Evolutionary conservation across 2,888 invertebrate genomes (phyloP).

Genomic region (Erebia ligea): DNA sequence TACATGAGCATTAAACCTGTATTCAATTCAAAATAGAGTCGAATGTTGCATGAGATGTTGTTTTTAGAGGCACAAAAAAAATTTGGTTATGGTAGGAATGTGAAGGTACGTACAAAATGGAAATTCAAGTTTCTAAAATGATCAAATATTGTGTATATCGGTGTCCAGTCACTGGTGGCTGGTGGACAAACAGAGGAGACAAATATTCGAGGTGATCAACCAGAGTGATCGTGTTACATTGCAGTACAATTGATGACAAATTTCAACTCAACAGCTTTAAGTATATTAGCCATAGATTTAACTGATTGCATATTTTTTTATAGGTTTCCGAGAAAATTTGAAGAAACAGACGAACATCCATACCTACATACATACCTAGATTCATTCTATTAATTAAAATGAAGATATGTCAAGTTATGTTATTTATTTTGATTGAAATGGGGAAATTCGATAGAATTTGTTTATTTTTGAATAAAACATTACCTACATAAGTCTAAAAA

Average conservation of each 20-base stretch:
- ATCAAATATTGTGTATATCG: conserved; percentile 61
- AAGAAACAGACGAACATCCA: too few relatives aligned
- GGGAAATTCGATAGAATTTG: too few relatives aligned
- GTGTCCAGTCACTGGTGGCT: conserved; percentile 45
- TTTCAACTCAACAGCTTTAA: not conserved
- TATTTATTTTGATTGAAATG: too few relatives aligned
- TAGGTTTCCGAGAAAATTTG: too few relatives aligned
- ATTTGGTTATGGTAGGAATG: conserved; percentile 27
- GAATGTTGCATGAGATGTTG: conserved; percentile 1
- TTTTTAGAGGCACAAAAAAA: conserved; percentile 7
- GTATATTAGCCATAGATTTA: not conserved
- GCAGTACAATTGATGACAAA: conserved; percentile 41
- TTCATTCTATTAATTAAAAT: too few relatives aligned
- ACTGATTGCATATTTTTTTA: too few relatives aligned
- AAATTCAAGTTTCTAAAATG: conserved; percentile 75
- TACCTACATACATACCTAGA: too few relatives aligned
- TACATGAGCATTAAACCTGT: not conserved
- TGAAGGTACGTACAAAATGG: conserved; percentile 53
- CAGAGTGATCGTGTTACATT: conserved; percentile 64
- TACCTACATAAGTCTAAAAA: not conserved
- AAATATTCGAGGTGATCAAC: conserved; percentile 59
- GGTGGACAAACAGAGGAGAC: conserved; percentile 52
- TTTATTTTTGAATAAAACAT: too few relatives aligned
- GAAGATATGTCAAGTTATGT: too few relatives aligned
- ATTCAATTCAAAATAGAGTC: not conserved